Percentiles rank a stretch among this genome's conserved stretches.
Evolutionary conservation across 37 sponge, comb jelly and placozoan species (phyloP).

Genomic region (Corticium candelabrum): DNA sequence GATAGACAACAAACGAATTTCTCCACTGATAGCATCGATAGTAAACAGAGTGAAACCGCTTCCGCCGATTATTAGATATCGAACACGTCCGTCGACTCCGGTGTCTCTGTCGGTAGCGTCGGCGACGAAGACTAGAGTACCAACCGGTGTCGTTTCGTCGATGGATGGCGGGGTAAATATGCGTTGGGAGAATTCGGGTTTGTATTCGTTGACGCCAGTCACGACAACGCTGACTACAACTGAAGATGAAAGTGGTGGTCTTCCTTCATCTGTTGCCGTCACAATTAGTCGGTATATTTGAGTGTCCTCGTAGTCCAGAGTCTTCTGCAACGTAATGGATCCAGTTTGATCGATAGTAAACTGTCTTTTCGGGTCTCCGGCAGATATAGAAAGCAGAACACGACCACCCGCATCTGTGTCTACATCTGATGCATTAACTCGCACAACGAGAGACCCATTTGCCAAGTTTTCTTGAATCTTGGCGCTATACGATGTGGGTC

Average conservation of each 20-base stretch:
- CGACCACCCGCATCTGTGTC: neutral
- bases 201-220: conserved; percentile 30
- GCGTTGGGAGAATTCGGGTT: conserved; percentile 18
- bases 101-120: neutral
- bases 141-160: neutral
- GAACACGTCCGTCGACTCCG: neutral
- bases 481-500: conserved; percentile 2
- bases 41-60: neutral
- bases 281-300: conserved; percentile 35
- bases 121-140: neutral
- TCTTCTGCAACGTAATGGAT: conserved; percentile 21
- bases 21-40: neutral
- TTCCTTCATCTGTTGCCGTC: conserved; percentile 17
- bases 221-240: conserved; percentile 17
- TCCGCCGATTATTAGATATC: neutral
- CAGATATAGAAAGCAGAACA: neutral
- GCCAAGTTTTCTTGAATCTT: neutral
- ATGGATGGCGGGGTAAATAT: neutral
- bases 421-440: neutral
- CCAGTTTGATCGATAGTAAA: conserved; percentile 30
- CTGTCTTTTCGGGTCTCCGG: neutral
- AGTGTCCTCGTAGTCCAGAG: conserved; percentile 38
- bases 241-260: neutral
- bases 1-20: neutral
- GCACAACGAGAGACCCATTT: neutral